Conservation (phyloP, 2,888 invertebrate species). For the Eristalinus sepulchralis region DNA sequence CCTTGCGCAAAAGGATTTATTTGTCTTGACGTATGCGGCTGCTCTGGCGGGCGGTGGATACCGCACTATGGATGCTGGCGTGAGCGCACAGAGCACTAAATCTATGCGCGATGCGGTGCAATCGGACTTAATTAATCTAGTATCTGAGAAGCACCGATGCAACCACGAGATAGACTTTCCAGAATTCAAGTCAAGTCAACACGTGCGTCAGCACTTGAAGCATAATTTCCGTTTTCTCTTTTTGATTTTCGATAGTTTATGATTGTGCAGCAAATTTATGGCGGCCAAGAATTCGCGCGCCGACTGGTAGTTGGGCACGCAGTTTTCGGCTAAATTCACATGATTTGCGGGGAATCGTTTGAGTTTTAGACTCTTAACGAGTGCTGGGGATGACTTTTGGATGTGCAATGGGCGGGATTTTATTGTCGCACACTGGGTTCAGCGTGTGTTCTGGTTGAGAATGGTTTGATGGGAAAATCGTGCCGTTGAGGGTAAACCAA, state of each 20-base stretch:
- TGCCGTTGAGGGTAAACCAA: too few species aligned
- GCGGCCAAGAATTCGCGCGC: constrained; percentile 1
- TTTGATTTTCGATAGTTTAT: constrained; percentile 68
- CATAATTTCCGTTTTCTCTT: neutral
- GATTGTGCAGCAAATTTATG: constrained; percentile 41
- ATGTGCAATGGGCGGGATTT: neutral
- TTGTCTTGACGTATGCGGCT: constrained; percentile 35
- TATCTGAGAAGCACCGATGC: constrained; percentile 25
- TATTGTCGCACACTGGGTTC: neutral
- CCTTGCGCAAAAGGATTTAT: constrained; percentile 69
- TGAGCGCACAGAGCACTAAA: constrained; percentile 13
- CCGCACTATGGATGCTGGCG: neutral
- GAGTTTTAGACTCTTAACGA: neutral
- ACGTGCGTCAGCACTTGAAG: constrained; percentile 14
- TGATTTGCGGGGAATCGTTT: constrained; percentile 6
- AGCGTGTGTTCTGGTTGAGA: neutral
- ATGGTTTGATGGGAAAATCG: too few species aligned
- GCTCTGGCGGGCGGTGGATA: constrained; percentile 13
- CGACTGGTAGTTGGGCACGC: constrained; percentile 14
- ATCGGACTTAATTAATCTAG: constrained; percentile 67
- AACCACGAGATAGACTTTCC: constrained; percentile 36
- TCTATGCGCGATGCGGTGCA: constrained; percentile 25
- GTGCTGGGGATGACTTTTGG: neutral
- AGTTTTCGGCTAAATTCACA: constrained; percentile 13
- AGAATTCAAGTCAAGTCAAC: constrained; percentile 17